Conservation (phyloP, 1,140 invertebrate genomes). For the Drosophila miranda region DNA sequence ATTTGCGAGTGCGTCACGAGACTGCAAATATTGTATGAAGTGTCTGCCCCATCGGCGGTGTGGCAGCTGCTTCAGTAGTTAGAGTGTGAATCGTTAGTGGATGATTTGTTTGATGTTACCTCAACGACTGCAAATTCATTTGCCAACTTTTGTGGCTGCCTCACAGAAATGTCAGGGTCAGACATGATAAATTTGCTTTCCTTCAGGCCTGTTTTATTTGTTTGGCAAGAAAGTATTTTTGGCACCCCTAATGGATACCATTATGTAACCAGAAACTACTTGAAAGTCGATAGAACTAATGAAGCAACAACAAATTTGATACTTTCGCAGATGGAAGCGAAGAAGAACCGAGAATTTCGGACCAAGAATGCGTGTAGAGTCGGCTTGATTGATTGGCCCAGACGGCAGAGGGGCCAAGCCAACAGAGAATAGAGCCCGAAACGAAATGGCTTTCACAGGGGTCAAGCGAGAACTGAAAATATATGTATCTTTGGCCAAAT, state of each 20-base stretch:
- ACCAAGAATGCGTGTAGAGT: conserved; percentile 30
- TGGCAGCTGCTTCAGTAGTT: no score
- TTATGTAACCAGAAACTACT: conserved; percentile 74
- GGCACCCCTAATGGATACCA: conserved; percentile 48
- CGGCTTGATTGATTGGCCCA: conserved; percentile 67
- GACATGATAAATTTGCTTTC: conserved; percentile 15
- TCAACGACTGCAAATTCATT: conserved; percentile 50
- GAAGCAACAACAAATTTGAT: conserved; percentile 52
- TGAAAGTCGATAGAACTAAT: conserved; percentile 64
- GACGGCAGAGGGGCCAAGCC: conserved; percentile 47
- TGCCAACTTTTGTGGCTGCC: conserved; percentile 31
- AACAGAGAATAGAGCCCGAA: conserved; percentile 39
- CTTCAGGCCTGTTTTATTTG: background rate
- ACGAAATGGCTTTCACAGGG: conserved; percentile 73
- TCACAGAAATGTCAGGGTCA: conserved; percentile 49
- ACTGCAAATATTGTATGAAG: conserved; percentile 32
- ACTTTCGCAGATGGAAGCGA: conserved; percentile 34
- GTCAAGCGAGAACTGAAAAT: conserved; percentile 42
- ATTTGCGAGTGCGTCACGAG: conserved; percentile 70
- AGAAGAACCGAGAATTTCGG: conserved; percentile 10
- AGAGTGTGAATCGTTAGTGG: no score
- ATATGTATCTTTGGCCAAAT: conserved; percentile 63
- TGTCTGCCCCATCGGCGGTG: conserved; percentile 8
- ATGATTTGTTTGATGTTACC: conserved; percentile 4
- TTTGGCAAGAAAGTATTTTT: conserved; percentile 70